phyloP scores from a whole-genome alignment of 2,888 invertebrate species.

The Aplocera efformata region DNA sequence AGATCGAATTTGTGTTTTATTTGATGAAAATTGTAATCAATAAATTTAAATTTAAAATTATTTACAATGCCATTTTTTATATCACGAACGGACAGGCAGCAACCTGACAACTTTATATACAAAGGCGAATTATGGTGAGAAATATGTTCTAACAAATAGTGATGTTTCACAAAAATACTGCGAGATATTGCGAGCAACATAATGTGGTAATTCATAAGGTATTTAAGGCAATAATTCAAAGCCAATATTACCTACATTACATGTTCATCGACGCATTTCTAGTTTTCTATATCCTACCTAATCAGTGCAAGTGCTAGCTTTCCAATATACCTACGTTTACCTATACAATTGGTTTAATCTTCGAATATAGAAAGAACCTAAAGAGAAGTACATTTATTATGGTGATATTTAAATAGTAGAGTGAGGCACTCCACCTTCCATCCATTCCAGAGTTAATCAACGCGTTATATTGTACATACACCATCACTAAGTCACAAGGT shows the following conservation, averaged over 20 bases:
- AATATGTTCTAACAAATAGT: constrained; percentile 24
- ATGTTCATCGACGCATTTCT: constrained; percentile 17
- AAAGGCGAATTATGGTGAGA: constrained; percentile 51
- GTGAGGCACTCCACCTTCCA: too few relatives aligned
- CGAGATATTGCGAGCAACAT: constrained; percentile 16
- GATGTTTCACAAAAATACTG: constrained; percentile 8
- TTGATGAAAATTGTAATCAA: constrained; percentile 78
- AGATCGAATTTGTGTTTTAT: constrained; percentile 68
- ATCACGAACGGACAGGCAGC: constrained; percentile 55
- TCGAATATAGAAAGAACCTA: constrained; percentile 1
- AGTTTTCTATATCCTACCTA: constrained; percentile 23
- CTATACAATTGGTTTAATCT: constrained; percentile 8
- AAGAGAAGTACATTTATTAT: too few relatives aligned
- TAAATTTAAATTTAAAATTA: constrained; percentile 77
- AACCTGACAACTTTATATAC: constrained; percentile 52
- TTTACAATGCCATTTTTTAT: constrained; percentile 67
- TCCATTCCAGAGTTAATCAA: too few relatives aligned
- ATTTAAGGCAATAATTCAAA: constrained; percentile 2
- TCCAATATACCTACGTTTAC: constrained; percentile 19
- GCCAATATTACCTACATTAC: constrained; percentile 5
- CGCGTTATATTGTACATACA: too few relatives aligned
- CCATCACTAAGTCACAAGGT: too few relatives aligned
- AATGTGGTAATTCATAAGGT: background rate
- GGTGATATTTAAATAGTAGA: too few relatives aligned
- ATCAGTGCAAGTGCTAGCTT: constrained; percentile 33